A percentile compares a stretch with the other conserved stretches of the same genome.
These are phyloP conservation scores for Acanthis flammea DNA, from an alignment of 2,797 vertebrate species.

Conservation along the genomic window DNA sequence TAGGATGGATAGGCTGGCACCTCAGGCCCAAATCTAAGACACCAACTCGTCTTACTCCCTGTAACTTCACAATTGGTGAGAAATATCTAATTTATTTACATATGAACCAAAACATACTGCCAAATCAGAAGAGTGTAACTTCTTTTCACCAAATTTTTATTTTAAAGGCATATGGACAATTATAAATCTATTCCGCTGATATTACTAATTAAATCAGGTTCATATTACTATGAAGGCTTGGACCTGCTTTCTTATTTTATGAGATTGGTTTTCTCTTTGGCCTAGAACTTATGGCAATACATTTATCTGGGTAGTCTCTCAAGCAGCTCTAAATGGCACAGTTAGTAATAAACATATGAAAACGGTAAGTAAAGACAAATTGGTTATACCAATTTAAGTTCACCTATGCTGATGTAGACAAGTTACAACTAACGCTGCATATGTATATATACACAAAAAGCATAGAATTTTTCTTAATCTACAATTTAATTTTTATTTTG, in stretches of 20 bases:
- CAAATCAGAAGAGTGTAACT: not conserved
- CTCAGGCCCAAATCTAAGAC: too few relatives aligned
- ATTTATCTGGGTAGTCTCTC: not conserved
- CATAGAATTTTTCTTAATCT: not conserved
- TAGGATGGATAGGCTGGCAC: too few relatives aligned
- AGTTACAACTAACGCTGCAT: not conserved
- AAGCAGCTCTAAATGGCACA: not conserved
- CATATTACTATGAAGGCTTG: not conserved
- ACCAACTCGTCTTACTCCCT: not conserved
- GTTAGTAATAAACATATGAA: not conserved
- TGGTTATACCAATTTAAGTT: not conserved
- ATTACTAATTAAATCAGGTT: not conserved
- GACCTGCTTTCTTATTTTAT: not conserved
- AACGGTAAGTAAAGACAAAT: not conserved
- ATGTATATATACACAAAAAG: not conserved
- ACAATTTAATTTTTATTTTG: not conserved
- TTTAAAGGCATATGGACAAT: not conserved
- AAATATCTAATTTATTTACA: not conserved
- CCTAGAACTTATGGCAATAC: not conserved
- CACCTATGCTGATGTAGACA: not conserved
- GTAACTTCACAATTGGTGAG: not conserved
- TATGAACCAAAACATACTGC: not conserved
- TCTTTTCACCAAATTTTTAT: not conserved
- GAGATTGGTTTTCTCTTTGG: not conserved
- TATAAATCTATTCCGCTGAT: not conserved